Evolutionary conservation across 1,140 invertebrate genomes (phyloP), one percentile per base, ranked within the genome.

Genomic region (Drosophila leontia): DNA sequence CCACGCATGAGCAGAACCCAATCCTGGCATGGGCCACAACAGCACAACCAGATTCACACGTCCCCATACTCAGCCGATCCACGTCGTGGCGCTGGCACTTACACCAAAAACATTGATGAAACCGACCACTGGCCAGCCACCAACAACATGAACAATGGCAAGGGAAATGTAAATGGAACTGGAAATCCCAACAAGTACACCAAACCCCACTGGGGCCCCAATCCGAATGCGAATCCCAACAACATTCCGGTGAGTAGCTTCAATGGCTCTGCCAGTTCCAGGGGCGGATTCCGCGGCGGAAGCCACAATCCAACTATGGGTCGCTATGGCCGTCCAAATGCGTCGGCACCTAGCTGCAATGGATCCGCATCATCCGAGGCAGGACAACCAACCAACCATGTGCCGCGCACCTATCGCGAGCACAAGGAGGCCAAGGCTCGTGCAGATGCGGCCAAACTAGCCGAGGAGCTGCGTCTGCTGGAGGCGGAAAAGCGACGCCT

Each of bases 351-450:
- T 5, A 48, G 11, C 1, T 5, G 3, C 7, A 55, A 55, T 19
- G 51, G 51, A 8, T 9, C 19, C 6, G 0, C 12, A 3, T 3
- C 50, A 3, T 3, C 50, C 0, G 50, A 53, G 6, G n/a, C 51
- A 1, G 32, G 3, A 7, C 29, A 6, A 5, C 9, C 26, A 29
- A 29, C 23, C 1, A 19, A 23, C 3, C 29, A 44, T 12, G 56
- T 44, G 11, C 44, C 75, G 12, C 60, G 58, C 1, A 91, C 86
- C 3, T 92, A 92, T 58, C 51, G 64, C 0, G 90, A 91, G 42
- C 75, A 91, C 57, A 64, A 68, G 3, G 50, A 84, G 42, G 80
- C 78, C 0, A 91, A 87, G 50, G 83, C 78, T 42, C 56, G 80
- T 1, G 81, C 65, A 0, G 59, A 77, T 56, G 76, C 77, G 48